phyloP scores from a whole-genome alignment of 1,140 invertebrate genomes.

The Drosophila repletoides region DNA sequence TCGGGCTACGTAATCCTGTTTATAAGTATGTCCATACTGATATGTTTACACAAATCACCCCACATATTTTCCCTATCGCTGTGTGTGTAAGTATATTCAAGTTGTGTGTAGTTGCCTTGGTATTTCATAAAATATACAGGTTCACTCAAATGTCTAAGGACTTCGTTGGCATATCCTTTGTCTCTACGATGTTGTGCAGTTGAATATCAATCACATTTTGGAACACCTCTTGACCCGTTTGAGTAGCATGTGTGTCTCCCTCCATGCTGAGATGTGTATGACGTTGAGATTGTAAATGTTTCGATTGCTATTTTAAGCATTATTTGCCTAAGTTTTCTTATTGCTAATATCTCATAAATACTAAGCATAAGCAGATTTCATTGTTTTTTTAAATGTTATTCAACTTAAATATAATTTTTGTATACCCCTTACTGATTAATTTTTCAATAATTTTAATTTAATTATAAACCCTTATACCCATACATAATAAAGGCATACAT shows the following conservation, averaged over 20 bases:
- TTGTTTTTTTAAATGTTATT: slow-evolving; percentile 17
- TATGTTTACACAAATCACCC: slow-evolving; percentile 1
- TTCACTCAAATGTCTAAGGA: slow-evolving; percentile 56
- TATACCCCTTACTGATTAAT: too few species aligned
- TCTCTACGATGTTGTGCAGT: slow-evolving; percentile 25
- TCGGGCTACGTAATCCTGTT: slow-evolving; percentile 67
- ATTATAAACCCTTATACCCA: too few species aligned
- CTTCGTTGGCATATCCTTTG: slow-evolving; percentile 59
- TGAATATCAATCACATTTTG: slow-evolving; percentile 64
- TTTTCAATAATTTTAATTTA: background rate
- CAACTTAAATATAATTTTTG: background rate
- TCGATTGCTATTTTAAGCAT: slow-evolving; percentile 67
- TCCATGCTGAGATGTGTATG: slow-evolving; percentile 25
- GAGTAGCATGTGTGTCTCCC: background rate
- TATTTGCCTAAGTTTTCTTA: slow-evolving; percentile 58
- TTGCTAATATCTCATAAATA: slow-evolving; percentile 62
- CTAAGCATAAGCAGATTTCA: slow-evolving; percentile 49
- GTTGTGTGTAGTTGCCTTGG: slow-evolving; percentile 47
- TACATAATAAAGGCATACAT: too few species aligned
- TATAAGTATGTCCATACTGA: slow-evolving; percentile 35
- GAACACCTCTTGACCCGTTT: slow-evolving; percentile 53
- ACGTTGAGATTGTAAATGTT: slow-evolving; percentile 28
- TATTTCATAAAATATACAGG: slow-evolving; percentile 59
- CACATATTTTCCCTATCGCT: background rate
- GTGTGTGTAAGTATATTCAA: slow-evolving; percentile 3